Conservation (phyloP, 2,888 invertebrate species). For the Xestoiulus laeticollis region DNA sequence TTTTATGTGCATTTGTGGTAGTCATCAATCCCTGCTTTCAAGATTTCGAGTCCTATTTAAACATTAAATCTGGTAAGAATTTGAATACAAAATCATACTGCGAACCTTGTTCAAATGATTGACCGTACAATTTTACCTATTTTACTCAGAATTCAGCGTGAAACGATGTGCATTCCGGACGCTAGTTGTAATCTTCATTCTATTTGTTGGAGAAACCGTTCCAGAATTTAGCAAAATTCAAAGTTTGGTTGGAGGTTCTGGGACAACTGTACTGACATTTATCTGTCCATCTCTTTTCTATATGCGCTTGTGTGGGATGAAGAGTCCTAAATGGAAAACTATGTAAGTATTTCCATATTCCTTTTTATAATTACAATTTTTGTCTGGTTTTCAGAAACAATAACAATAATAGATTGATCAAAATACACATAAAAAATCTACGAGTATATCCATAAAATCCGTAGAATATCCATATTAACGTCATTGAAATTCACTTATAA, state of each 20-base stretch:
- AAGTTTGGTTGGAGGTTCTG: constrained; percentile 75
- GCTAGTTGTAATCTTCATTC: constrained; percentile 69
- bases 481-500: too few relatives aligned
- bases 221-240: constrained; percentile 77
- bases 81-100: not conserved
- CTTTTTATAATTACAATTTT: not conserved
- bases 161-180: constrained; percentile 71
- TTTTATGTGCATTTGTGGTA: constrained; percentile 74
- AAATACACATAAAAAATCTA: too few relatives aligned
- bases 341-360: constrained; percentile 61
- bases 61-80: constrained; percentile 70
- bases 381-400: too few relatives aligned
- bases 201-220: constrained; percentile 74
- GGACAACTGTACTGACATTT: constrained; percentile 75
- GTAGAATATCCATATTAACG: too few relatives aligned
- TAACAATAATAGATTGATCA: too few relatives aligned
- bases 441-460: too few relatives aligned
- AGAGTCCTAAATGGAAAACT: constrained; percentile 65
- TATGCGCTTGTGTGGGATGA: constrained; percentile 70
- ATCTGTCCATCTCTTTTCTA: constrained; percentile 76
- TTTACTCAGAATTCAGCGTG: constrained; percentile 70
- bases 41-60: constrained; percentile 74
- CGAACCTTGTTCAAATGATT: not conserved
- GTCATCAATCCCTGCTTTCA: constrained; percentile 77
- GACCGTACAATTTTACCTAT: not conserved